Base-by-base conservation (phyloP, 2,113 vertebrate genomes). In the Microcebus lehilahytsara region DNA sequence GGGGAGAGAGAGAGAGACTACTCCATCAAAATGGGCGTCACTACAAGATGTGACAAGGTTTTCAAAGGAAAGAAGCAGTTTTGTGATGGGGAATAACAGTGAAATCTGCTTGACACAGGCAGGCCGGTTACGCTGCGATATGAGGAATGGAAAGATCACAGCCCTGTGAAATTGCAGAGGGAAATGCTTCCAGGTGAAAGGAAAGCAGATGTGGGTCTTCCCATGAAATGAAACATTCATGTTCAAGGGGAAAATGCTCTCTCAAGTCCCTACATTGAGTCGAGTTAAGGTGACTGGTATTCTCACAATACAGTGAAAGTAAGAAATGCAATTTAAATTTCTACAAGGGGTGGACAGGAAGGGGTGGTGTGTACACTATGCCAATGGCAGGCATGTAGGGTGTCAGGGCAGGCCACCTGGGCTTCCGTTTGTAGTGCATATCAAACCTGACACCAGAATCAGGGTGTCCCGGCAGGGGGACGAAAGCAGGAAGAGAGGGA, bases 121-220 rank as follows among this genome's bases (percentile, higher is more conserved):
- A 30, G 27, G 12, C 8, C 11, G 13, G 13, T 16, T 34, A 23
- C 22, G 51, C 69, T 17, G 40, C 37, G 40, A 4, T 32, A 9
- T 10, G 62, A 66, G 6, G 11, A 2, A 19, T 3, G 9, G 53
- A 42, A 46, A 51, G 17, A 16, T 6, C 19, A 0, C 0, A 14
- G 67, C 5, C 16, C 60, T 3, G 2, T 3, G 46, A 37, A 49
- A 34, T 22, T 5, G 34, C 20, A 7, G 13, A 25, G 56, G 27
- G 2, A 4, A 11, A 19, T 5, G 1, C 34, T 62, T 78, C 46
- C 10, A 32, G 30, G 16, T 6, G 22, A 85, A 49, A 23, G 13
- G 79, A 66, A 46, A 20, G 34, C 2, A 20, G 27, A 25, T 4
- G 13, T 4, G 11, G 69, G 25, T 13, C 49, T 46, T 25, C 60